Percentiles rank a stretch among this genome's conserved stretches.
Conservation (phyloP, 2,113 vertebrate species). For the Empidonax traillii region DNA sequence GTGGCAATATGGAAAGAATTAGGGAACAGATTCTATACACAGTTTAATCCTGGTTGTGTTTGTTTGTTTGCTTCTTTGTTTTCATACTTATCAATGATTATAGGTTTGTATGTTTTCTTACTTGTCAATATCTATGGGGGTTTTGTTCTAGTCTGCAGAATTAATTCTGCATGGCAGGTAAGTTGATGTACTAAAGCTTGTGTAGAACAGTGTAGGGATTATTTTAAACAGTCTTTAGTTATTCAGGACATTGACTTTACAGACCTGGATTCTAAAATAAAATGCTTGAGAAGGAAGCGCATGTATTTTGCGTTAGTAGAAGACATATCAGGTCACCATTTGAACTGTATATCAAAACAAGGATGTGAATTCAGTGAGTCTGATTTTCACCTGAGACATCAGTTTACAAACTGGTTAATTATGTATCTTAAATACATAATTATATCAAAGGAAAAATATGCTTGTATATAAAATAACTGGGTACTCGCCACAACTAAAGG, state of each 20-base stretch:
- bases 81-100: background rate
- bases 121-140: background rate
- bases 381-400: background rate
- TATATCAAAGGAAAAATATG: background rate
- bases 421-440: background rate
- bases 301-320: background rate
- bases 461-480: background rate
- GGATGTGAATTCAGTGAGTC: background rate
- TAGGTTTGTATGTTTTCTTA: background rate
- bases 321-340: background rate
- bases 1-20: background rate
- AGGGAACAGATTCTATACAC: background rate
- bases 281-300: background rate
- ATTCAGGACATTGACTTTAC: background rate
- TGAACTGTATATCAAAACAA: background rate
- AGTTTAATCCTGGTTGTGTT: background rate
- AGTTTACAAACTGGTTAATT: constrained; percentile 39
- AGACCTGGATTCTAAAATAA: background rate
- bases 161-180: background rate
- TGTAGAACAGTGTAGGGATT: background rate
- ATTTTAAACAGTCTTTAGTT: background rate
- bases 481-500: background rate
- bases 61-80: background rate
- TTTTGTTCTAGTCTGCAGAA: background rate
- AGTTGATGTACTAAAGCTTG: background rate